These are phyloP conservation scores for Uropetala carovei DNA, from an alignment of 2,888 invertebrate species.

Conservation along the genomic window DNA sequence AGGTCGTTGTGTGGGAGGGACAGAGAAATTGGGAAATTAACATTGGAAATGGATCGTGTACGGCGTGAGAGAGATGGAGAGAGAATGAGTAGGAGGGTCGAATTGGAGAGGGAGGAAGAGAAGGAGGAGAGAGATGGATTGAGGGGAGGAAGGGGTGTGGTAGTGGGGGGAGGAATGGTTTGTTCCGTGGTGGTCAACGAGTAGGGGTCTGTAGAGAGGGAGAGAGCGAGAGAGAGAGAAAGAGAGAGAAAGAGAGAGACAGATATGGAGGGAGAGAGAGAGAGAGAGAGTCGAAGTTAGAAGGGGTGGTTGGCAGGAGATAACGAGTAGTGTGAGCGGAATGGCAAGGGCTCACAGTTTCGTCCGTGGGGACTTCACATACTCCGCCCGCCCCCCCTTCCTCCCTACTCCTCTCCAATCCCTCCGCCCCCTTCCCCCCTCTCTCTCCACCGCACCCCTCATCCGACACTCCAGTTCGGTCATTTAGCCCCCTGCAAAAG, in stretches of 20 bases:
- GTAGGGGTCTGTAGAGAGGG: constrained; percentile 1
- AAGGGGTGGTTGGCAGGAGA: constrained; percentile 42
- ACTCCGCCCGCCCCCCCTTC: neutral
- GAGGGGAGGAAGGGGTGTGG: neutral
- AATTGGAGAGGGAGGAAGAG: neutral
- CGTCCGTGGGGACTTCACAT: constrained; percentile 45
- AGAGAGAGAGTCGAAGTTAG: constrained; percentile 48
- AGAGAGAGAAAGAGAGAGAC: neutral
- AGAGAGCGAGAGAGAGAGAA: neutral
- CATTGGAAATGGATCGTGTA: constrained; percentile 55
- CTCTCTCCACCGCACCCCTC: neutral
- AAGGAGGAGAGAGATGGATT: neutral
- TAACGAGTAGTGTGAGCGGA: constrained; percentile 59
- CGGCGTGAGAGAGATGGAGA: neutral
- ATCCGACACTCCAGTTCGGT: constrained; percentile 15
- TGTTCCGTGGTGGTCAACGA: neutral
- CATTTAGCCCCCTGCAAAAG: constrained; percentile 56
- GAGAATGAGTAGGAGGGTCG: neutral
- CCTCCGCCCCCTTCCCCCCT: neutral
- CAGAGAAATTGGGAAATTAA: constrained; percentile 62
- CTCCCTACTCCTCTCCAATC: neutral
- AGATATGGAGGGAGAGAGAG: neutral
- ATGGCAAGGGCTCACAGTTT: constrained; percentile 60
- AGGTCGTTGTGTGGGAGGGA: constrained; percentile 43
- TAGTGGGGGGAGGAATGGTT: neutral